Evolutionary conservation across 2,888 invertebrate species (phyloP), one percentile per base, ranked within the genome.

Genomic region (Dusona sp.): DNA sequence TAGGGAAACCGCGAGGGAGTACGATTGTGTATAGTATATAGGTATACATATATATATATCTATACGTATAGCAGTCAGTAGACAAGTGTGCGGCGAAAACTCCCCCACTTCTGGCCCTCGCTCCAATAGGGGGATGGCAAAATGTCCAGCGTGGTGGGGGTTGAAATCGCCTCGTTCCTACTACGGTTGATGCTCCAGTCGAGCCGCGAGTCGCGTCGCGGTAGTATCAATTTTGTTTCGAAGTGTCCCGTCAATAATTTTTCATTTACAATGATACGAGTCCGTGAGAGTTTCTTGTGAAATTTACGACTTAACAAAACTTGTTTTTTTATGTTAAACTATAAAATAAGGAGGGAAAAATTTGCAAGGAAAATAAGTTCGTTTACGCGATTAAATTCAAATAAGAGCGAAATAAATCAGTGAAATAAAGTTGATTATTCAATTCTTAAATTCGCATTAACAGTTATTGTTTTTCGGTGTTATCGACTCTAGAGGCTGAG

Each of bases 131-230:
- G 78, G 67, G 73, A 73, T 42, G 82, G 79, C 61, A 67, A 72
- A 45, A 83, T 42, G 51, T 78, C 57, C 54, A 9, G 61, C 19
- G 36, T 61, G 84, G 82, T 78, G 88, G 89, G 25, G 54, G 19
- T 3, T 2, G 86, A 85, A 91, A 88, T 90, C 90, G 90, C 92
- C 92, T 92, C 92, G 92, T 91, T 92, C 92, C 91, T 88, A 90
- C 90, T 90, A 86, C n/a, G 82, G 87, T 87, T 83, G 90, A 90
- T 88, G 89, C 87, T 90, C 90, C 92, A 93, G 93, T 93, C 90
- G 92, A 91, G 92, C 92, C 92, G 92, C 90, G 92, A 90, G 92
- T 91, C 91, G 93, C 93, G 90, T 92, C 91, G 92, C 90, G 92
- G 90, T 91, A 89, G 90, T 90, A 89, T 90, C 89, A 90, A 74